Conservation (phyloP, 2,888 invertebrate species). For the Resseliella maxima region DNA sequence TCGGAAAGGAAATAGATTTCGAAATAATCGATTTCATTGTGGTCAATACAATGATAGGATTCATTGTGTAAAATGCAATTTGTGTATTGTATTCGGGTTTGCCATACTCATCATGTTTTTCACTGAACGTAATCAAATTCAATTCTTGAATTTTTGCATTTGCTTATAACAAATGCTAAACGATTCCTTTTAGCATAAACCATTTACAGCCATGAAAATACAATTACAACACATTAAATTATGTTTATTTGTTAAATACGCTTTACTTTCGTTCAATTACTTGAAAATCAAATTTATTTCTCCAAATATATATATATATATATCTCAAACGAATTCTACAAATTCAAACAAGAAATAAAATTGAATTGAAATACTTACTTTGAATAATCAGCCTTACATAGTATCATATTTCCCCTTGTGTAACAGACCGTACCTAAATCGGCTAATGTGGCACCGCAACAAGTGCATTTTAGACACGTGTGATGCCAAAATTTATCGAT, state of each 20-base stretch:
- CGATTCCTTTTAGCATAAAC: no score
- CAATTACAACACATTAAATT: slow-evolving; percentile 27
- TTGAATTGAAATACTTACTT: slow-evolving; percentile 72
- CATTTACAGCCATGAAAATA: no score
- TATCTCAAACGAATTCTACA: no score
- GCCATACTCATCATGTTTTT: background rate
- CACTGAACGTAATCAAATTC: background rate
- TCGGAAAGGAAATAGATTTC: slow-evolving; percentile 19
- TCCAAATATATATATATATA: no score
- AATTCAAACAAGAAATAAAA: background rate
- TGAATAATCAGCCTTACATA: slow-evolving; percentile 95
- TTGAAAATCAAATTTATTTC: background rate
- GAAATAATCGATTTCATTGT: slow-evolving; percentile 51
- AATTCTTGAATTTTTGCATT: slow-evolving; percentile 18
- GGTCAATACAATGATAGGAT: background rate
- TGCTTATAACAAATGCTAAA: background rate
- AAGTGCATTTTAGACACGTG: slow-evolving; percentile 92
- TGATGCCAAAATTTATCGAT: slow-evolving; percentile 97
- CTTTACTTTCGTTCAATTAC: background rate
- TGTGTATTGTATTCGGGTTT: background rate
- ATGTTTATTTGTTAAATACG: slow-evolving; percentile 32
- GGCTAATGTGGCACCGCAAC: slow-evolving; percentile 88
- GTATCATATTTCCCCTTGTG: slow-evolving; percentile 92
- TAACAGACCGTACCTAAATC: slow-evolving; percentile 93
- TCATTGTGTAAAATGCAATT: background rate